These are phyloP conservation scores for Onychostruthus taczanowskii DNA, from an alignment of 2,113 vertebrate species.

Conservation along the genomic window DNA sequence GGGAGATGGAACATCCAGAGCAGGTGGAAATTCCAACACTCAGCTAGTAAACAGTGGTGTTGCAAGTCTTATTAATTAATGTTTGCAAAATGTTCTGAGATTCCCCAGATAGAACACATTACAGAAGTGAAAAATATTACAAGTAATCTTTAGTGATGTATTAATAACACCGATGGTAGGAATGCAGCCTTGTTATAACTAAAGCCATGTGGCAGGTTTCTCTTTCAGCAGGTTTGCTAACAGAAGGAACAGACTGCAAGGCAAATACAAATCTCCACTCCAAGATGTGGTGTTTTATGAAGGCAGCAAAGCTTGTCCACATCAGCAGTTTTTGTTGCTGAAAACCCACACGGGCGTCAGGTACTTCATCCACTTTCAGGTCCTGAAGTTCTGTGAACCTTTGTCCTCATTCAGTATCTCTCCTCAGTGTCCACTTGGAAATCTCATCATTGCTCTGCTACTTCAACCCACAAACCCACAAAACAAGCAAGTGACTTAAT, in stretches of 20 bases:
- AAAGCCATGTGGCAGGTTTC: background rate
- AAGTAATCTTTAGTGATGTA: background rate
- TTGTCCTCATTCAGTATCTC: background rate
- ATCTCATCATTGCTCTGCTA: background rate
- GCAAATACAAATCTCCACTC: background rate
- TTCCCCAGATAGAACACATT: background rate
- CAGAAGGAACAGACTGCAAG: background rate
- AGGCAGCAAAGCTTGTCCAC: background rate
- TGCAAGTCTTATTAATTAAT: slow-evolving; percentile 23
- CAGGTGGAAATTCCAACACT: background rate
- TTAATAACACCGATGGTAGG: background rate
- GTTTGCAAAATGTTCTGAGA: slow-evolving; percentile 39
- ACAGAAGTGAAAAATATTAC: slow-evolving; percentile 19
- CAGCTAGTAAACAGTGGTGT: background rate
- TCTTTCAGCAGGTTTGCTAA: background rate
- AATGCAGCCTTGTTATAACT: background rate
- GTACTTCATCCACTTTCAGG: background rate
- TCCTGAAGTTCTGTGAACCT: background rate
- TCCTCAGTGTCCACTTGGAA: background rate
- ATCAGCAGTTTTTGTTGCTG: background rate
- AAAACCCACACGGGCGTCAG: background rate
- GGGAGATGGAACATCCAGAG: background rate
- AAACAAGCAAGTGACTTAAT: background rate
- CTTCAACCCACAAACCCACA: background rate
- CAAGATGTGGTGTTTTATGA: background rate